Percentiles rank a stretch among this genome's conserved stretches.
These are phyloP conservation scores for Ashinkailepas kermadecensis DNA, from an alignment of 2,888 invertebrate species.

Conservation along the genomic window DNA sequence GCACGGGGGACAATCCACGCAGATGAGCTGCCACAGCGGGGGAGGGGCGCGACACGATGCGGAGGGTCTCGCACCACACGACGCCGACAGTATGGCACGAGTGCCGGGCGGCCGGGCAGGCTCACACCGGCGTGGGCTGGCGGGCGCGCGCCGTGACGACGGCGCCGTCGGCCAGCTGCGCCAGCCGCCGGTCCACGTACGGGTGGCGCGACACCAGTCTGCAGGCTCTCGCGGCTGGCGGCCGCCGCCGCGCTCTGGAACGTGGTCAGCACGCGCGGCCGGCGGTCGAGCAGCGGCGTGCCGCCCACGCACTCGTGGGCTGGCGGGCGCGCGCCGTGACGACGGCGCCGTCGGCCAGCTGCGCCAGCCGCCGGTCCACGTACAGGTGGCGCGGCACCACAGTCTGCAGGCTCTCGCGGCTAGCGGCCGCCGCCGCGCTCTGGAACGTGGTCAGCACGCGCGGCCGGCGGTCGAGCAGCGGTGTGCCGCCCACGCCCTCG, in stretches of 20 bases:
- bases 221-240: slow-evolving; percentile 5
- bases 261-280: slow-evolving; percentile 16
- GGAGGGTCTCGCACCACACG: background rate
- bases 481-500: slow-evolving; percentile 18
- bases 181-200: slow-evolving; percentile 6
- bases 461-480: background rate
- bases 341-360: background rate
- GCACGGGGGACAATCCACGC: background rate
- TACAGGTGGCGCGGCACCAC: slow-evolving; percentile 1
- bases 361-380: slow-evolving; percentile 4
- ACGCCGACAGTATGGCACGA: background rate
- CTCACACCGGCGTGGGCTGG: background rate
- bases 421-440: background rate
- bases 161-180: background rate
- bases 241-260: slow-evolving; percentile 1
- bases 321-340: background rate
- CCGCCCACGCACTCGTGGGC: slow-evolving; percentile 15
- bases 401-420: slow-evolving; percentile 7
- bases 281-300: background rate
- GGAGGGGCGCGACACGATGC: background rate
- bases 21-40: background rate
- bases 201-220: background rate
- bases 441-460: slow-evolving; percentile 21
- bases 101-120: background rate
- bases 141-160: background rate